phyloP scores from a whole-genome alignment of 2,113 vertebrate genomes.

The Muntiacus muntjak region DNA sequence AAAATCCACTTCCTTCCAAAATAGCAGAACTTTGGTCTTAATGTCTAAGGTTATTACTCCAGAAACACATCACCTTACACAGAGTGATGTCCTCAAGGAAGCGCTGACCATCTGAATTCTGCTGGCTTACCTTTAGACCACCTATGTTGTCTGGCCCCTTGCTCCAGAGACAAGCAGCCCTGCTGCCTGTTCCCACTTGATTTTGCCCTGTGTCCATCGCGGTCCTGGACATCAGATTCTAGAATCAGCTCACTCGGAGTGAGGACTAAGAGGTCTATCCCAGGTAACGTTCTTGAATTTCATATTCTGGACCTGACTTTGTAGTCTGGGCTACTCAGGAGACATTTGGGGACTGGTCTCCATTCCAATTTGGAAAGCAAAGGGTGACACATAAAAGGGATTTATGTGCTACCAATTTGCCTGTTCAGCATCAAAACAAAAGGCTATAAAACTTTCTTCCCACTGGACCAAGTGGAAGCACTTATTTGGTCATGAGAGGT shows the following conservation, averaged over 20 bases:
- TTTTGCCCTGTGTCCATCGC: background rate
- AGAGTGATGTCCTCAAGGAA: background rate
- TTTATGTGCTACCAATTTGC: background rate
- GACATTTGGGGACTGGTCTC: background rate
- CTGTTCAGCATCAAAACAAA: background rate
- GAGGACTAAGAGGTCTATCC: background rate
- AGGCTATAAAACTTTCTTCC: background rate
- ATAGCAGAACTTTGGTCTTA: background rate
- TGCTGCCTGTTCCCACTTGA: background rate
- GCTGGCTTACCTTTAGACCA: background rate
- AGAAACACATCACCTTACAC: background rate
- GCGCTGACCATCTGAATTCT: no score
- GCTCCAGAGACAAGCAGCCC: background rate
- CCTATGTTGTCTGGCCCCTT: rapidly evolving
- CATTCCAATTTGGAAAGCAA: background rate
- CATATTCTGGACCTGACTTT: background rate
- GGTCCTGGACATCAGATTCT: background rate
- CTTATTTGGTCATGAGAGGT: background rate
- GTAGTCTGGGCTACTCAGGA: background rate
- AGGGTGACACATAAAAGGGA: background rate
- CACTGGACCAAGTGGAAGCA: background rate
- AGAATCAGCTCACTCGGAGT: background rate
- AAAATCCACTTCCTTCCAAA: background rate
- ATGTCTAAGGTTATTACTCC: background rate
- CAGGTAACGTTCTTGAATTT: background rate